Evolutionary conservation across 2,888 invertebrate species (phyloP).

Genomic region (Orthosia gothica): DNA sequence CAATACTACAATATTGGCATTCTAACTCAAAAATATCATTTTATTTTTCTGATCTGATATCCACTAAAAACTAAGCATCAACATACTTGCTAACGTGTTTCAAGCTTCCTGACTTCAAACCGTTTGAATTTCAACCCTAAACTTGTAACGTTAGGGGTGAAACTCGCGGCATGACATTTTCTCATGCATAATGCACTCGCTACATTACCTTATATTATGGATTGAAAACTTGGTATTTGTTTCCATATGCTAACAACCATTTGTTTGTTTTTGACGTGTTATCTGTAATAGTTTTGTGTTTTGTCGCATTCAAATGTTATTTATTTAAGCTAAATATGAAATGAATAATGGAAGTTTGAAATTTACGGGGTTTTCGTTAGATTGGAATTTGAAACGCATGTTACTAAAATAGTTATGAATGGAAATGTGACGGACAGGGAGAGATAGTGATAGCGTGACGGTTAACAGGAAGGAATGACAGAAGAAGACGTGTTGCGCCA

Average conservation of each 20-base stretch:
- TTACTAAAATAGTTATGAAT: too few species aligned
- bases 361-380: slow-evolving; percentile 2
- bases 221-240: slow-evolving; percentile 63
- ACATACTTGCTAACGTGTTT: slow-evolving; percentile 42
- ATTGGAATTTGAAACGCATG: neutral
- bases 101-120: slow-evolving; percentile 27
- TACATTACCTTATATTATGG: slow-evolving; percentile 58
- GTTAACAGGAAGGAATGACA: too few species aligned
- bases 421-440: too few species aligned
- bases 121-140: slow-evolving; percentile 44
- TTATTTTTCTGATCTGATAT: slow-evolving; percentile 45
- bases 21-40: slow-evolving; percentile 49
- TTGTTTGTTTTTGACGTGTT: slow-evolving; percentile 49
- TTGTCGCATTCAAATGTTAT: slow-evolving; percentile 42
- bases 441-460: too few species aligned
- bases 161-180: slow-evolving; percentile 11
- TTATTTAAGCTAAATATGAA: slow-evolving; percentile 40
- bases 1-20: slow-evolving; percentile 24
- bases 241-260: slow-evolving; percentile 49
- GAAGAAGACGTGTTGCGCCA: too few species aligned
- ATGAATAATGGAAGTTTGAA: slow-evolving; percentile 23
- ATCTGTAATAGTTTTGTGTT: slow-evolving; percentile 34
- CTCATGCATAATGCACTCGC: slow-evolving; percentile 56
- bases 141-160: neutral
- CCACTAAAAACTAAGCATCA: slow-evolving; percentile 57